Evolutionary conservation across 2,888 invertebrate species (phyloP).

Genomic region (Aphodius granarius): DNA sequence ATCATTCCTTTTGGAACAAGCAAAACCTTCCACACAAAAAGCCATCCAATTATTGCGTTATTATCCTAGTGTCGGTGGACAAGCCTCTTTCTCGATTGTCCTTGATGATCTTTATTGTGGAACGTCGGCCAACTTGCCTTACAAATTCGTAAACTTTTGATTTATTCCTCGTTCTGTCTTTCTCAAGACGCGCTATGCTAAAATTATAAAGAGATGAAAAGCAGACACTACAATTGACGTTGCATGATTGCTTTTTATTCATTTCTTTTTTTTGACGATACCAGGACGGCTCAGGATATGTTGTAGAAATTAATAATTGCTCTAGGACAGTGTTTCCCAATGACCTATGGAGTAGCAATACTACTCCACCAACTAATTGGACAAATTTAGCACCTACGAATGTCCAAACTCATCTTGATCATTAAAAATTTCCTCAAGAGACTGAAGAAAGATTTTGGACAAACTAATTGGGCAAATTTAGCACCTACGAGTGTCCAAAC

Average conservation of each 20-base stretch:
- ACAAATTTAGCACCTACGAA: too few species aligned
- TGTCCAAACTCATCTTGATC: too few species aligned
- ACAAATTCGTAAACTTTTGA: neutral
- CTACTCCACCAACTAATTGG: too few species aligned
- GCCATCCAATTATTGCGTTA: neutral
- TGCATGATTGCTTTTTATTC: neutral
- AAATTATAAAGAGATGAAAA: neutral
- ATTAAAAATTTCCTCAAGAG: too few species aligned
- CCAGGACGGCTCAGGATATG: conserved; percentile 8
- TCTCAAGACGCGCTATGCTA: neutral
- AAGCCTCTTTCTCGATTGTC: neutral
- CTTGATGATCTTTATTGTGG: neutral
- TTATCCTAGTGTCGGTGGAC: neutral
- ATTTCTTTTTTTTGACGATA: neutral
- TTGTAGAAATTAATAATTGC: neutral
- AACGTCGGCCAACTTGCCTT: neutral
- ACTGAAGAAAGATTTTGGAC: too few species aligned
- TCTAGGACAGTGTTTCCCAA: neutral
- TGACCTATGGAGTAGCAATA: too few species aligned
- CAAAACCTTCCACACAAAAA: too few species aligned
- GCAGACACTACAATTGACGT: conserved; percentile 6
- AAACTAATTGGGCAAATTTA: too few species aligned
- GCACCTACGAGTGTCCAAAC: too few species aligned
- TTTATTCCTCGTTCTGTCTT: neutral
- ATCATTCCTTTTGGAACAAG: too few species aligned